phyloP scores from a whole-genome alignment of 2,888 invertebrate species.

The Arrhopalites spinosus region DNA sequence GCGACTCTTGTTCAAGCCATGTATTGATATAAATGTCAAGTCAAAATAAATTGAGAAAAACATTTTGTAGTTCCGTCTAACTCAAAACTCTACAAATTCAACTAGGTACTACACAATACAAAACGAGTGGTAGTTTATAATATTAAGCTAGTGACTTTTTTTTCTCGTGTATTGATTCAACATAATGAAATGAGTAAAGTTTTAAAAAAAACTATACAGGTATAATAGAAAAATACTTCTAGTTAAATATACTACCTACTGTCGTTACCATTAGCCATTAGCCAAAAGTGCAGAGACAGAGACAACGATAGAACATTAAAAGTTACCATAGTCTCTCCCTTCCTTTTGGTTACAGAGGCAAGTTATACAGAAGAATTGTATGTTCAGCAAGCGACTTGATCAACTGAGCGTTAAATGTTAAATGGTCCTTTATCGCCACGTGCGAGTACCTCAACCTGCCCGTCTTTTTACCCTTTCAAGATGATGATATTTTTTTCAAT shows the following conservation, averaged over 20 bases:
- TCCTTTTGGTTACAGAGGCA: too few relatives aligned
- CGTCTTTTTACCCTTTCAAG: conserved; percentile 11
- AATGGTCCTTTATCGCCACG: conserved; percentile 34
- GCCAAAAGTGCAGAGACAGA: neutral
- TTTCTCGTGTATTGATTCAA: too few relatives aligned
- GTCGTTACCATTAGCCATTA: conserved; percentile 1
- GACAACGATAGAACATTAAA: neutral
- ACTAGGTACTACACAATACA: neutral
- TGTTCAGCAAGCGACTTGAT: conserved; percentile 5
- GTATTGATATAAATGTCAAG: neutral
- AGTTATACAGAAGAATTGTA: too few relatives aligned
- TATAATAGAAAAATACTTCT: too few relatives aligned
- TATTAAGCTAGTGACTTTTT: neutral
- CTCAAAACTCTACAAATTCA: neutral
- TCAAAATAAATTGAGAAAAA: neutral
- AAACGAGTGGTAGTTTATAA: neutral
- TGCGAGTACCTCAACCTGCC: conserved; percentile 16
- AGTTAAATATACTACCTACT: neutral
- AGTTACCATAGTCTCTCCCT: neutral
- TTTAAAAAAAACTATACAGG: too few relatives aligned
- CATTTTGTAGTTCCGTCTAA: neutral
- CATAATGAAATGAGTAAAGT: too few relatives aligned
- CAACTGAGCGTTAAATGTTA: conserved; percentile 36
- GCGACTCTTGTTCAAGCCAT: too few relatives aligned
- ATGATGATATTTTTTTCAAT: neutral